Evolutionary conservation across 2,113 vertebrate species (phyloP), one percentile per base, ranked within the genome.

Genomic region (Amblyopsis rosae): DNA sequence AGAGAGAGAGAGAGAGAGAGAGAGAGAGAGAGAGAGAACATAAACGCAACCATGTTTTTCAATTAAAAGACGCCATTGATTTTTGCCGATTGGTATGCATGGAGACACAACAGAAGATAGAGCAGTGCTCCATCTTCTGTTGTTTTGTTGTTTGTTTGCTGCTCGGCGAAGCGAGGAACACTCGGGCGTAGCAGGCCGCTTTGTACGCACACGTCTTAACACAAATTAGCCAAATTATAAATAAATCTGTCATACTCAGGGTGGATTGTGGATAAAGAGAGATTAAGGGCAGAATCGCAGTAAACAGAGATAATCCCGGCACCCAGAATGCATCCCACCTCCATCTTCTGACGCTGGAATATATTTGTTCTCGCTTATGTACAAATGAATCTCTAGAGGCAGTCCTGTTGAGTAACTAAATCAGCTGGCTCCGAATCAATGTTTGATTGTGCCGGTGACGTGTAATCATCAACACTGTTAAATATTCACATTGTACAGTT

Each of bases 21-120:
- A 26, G 26, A 26, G 26, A 26, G 26, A 26, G 26, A 26, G 26
- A 26, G 26, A 26, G 26, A 26, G 26, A 26, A 2, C 1, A 87
- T 79, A 83, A 88, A 91, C 81, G 59, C 65, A 79, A 76, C 82
- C 77, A 79, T 90, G 81, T 86, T 77, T 81, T 89, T 87, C 87
- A 90, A 91, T 89, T 89, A 87, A 91, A 90, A 89, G 88, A 87
- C 83, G 69, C 77, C 68, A 91, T 91, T 75, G 77, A 91, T 91
- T 87, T 26, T 26, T 26, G 26, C 26, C 26, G 26, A 26, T 26
- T 26, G 26, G 26, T 26, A 26, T 92, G 86, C 87, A 85, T 74
- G 80, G 62, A 79, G 70, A 89, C 75, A 68, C 69, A n/a, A 70
- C 75, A 67, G 67, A 85, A 73, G 78, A 82, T 74, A 77, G 79